Evolutionary conservation across 1,140 invertebrate species (phyloP), one percentile per base, ranked within the genome.

Genomic region (Brachionus koreanus): DNA sequence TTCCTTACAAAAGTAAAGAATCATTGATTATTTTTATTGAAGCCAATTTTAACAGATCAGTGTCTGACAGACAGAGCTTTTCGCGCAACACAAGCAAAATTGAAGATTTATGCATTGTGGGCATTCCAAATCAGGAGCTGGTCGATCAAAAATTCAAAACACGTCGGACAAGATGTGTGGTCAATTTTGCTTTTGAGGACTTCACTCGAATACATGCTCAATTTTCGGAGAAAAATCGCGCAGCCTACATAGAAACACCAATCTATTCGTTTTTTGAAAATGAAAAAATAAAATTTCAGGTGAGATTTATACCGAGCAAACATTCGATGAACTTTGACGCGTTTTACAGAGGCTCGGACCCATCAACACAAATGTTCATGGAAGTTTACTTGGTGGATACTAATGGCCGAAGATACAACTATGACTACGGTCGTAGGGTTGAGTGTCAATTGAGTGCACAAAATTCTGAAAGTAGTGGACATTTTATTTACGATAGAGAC

Each of bases 181-280:
- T 74, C 7, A 74, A 74, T 25, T 74, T 74, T 74, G 33, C 39
- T 12, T 46, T 74, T 3, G 69, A 74, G 25, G 69, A 74, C n/a
- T 74, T 74, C 46, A 74, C 69, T 39, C 37, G 69, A 43, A 74
- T 74, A 3, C 69, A 74, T 46, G 42, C 69, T 74, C 69, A 74
- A 29, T 74, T 74, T 74, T 74, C 69, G 19, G 69, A 74, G 5
- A 74, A 74, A 46, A 74, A 74, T 74, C 25, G 69, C 10, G 69
- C 69, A 25, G 37, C 69, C 46, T 46, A 42, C n/a, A 35, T 74
- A 5, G 39, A 74, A 46, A 74, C 69, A 6, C 69, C 69, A 25
- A 9, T 46, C 25, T 74, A 74, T 29, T 74, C 69, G 5, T 74
- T 74, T 46, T 74, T 46, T 29, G 69, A 74, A 3, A 74, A 74